Base-by-base conservation (phyloP, 2,888 invertebrate species). In the Erynnis tages region DNA sequence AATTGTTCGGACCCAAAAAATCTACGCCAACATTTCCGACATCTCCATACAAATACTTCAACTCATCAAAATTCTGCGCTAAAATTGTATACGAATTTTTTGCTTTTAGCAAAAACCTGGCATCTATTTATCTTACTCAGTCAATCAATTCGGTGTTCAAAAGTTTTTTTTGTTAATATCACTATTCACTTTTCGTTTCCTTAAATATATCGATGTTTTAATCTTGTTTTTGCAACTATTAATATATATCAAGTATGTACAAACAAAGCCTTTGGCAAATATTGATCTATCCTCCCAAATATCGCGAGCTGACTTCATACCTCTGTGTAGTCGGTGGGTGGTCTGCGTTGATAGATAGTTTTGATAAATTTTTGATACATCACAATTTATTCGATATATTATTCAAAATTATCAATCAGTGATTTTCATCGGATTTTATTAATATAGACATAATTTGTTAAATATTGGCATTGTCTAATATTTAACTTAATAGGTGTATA, bases 1-100 rank as follows among this genome's bases (percentile, higher is more conserved):
- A 77, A 82, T 82, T 81, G 73, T 82, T 78, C 73, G 80, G 79
- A 77, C 67, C 63, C 64, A 62, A 79, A 76, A 82, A 81, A 57
- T 59, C 62, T 59, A 71, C 69, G 35, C 19, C 2, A 23, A 60
- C 53, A 65, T 74, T 83, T 83, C 83, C 80, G 80, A 79, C 79
- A 79, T 68, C 65, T 65, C 65, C 71, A 76, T 74, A 80, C 78
- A 78, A 76, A 72, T 52, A 44, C 60, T 63, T 74, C 69, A 69
- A 75, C 67, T 69, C 67, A 59, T 73, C 66, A 71, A 71, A 63
- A 69, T 69, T 65, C 67, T 73, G 71, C 69, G 71, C 67, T 62
- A 75, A 74, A 75, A 73, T 63, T 73, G 5, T 65, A 63, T 56
- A 61, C 58, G 53, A 66, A 56, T 58, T 82, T 84, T 84, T 82